phyloP scores from a whole-genome alignment of 2,113 vertebrate genomes.

The Bungarus multicinctus region DNA sequence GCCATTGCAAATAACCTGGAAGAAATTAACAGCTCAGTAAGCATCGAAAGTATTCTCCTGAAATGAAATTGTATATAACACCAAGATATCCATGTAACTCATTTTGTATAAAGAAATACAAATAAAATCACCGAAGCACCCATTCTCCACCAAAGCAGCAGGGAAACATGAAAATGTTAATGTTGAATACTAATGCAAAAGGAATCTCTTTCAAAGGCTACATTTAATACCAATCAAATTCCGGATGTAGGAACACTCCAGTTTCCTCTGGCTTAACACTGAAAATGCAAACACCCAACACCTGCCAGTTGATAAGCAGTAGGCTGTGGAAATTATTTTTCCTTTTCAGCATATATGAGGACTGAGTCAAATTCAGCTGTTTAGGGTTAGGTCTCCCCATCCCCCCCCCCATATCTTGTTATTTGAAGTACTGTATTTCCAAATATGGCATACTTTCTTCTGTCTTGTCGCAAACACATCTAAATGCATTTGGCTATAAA shows the following conservation, averaged over 20 bases:
- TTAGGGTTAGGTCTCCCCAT: background rate
- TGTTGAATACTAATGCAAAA: background rate
- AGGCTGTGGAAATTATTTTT: constrained; percentile 27
- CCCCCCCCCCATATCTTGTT: background rate
- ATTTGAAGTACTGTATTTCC: background rate
- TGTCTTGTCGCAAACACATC: background rate
- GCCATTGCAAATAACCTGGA: background rate
- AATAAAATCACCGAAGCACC: background rate
- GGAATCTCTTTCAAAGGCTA: constrained; percentile 1
- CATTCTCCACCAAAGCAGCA: background rate
- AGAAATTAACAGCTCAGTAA: background rate
- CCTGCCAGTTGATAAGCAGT: constrained; percentile 45
- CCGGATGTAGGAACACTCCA: constrained; percentile 41
- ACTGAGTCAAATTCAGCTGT: background rate
- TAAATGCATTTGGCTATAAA: background rate
- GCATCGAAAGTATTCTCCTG: background rate
- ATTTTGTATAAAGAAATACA: constrained; percentile 1
- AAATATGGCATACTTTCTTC: background rate
- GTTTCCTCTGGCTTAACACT: constrained; percentile 29
- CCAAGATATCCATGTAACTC: background rate
- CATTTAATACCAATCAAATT: constrained; percentile 19
- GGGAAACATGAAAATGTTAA: constrained; percentile 17
- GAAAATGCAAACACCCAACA: constrained; percentile 30
- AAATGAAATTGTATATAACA: background rate
- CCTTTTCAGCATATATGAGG: background rate